Percentiles rank a stretch among this genome's conserved stretches.
Conservation (phyloP, 2,888 invertebrate genomes). For the Galerucella nymphaeae region DNA sequence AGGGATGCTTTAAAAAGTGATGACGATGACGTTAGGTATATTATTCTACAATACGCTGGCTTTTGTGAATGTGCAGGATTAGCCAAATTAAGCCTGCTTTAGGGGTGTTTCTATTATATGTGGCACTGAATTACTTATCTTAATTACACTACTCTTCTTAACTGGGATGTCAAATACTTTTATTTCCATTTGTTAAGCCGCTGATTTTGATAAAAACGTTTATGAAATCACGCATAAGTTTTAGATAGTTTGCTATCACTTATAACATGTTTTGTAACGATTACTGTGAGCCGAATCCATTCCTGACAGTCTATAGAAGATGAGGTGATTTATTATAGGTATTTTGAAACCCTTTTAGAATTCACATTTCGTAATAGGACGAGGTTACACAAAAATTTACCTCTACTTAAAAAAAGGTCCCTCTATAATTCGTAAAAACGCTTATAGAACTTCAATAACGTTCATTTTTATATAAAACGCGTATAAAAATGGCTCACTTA, state of each 20-base stretch:
- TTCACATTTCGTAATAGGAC: neutral
- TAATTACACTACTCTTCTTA: neutral
- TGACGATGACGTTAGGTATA: slow-evolving; percentile 38
- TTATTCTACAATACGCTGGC: slow-evolving; percentile 32
- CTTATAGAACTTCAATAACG: slow-evolving; percentile 28
- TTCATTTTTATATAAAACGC: slow-evolving; percentile 25
- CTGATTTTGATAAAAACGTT: too few species aligned
- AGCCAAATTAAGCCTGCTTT: slow-evolving; percentile 29
- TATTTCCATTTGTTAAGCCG: too few species aligned
- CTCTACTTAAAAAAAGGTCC: slow-evolving; percentile 3
- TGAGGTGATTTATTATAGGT: neutral
- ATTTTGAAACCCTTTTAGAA: slow-evolving; percentile 1
- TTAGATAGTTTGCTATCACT: neutral
- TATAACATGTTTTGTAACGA: neutral
- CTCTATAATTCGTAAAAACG: slow-evolving; percentile 4
- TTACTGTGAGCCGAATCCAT: neutral
- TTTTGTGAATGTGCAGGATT: slow-evolving; percentile 31
- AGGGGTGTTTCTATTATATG: neutral
- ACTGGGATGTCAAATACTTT: neutral
- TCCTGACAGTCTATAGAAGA: neutral
- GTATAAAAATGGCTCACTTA: slow-evolving; percentile 34
- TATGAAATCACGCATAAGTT: too few species aligned
- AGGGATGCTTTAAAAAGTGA: slow-evolving; percentile 37
- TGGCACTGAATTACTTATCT: neutral
- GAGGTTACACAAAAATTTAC: slow-evolving; percentile 4